Evolutionary conservation across 2,113 vertebrate species (phyloP).

Genomic region (Bubalus kerabau): DNA sequence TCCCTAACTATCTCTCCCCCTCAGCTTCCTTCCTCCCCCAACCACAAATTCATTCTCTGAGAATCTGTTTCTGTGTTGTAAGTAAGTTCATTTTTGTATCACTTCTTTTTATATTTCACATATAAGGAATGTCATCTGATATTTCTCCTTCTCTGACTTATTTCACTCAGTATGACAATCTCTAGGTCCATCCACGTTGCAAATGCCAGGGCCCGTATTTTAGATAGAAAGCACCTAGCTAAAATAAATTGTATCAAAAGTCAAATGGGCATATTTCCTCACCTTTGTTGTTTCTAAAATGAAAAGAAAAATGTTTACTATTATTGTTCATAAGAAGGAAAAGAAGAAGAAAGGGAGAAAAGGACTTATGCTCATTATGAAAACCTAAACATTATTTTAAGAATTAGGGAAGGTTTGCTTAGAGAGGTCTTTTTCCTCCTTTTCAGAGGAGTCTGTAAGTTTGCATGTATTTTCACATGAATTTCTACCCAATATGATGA

Average conservation of each 20-base stretch:
- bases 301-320: neutral
- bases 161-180: neutral
- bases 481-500: neutral
- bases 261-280: neutral
- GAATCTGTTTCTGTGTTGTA: neutral
- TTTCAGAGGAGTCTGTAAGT: neutral
- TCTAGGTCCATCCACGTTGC: neutral
- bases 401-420: neutral
- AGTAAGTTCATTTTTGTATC: neutral
- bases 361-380: neutral
- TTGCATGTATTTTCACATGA: neutral
- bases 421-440: neutral
- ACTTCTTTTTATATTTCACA: neutral
- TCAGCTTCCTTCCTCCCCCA: neutral
- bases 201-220: neutral
- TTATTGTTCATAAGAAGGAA: neutral
- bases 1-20: neutral
- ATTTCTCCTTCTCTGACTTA: neutral
- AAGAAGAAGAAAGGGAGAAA: neutral
- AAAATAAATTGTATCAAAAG: neutral
- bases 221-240: neutral
- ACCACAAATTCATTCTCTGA: neutral
- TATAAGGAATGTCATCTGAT: neutral
- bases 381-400: neutral
- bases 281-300: neutral